Conservation (phyloP, 2,888 invertebrate species). For the Cheilosia vernalis region DNA sequence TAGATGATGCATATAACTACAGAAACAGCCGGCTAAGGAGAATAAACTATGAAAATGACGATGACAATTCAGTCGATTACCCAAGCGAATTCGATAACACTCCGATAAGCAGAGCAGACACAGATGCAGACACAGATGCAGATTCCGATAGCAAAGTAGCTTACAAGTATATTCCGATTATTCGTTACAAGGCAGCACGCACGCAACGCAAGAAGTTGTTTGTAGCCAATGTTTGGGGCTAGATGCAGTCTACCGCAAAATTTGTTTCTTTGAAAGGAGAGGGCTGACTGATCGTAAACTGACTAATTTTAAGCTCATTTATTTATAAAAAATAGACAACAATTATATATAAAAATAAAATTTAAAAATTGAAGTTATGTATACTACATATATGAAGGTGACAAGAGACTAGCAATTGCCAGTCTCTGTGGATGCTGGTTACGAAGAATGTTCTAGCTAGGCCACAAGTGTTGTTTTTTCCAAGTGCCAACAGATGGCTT, state of each 20-base stretch:
- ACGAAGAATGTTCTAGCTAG: too few relatives aligned
- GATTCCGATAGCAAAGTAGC: too few relatives aligned
- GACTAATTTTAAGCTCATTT: too few relatives aligned
- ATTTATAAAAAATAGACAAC: too few relatives aligned
- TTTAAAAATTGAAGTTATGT: too few relatives aligned
- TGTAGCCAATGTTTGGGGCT: slow-evolving; percentile 81
- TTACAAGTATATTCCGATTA: slow-evolving; percentile 76
- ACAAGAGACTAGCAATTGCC: too few relatives aligned
- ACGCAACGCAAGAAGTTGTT: slow-evolving; percentile 81
- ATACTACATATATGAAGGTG: too few relatives aligned
- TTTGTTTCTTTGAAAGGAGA: too few relatives aligned
- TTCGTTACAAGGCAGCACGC: slow-evolving; percentile 78
- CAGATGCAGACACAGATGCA: slow-evolving; percentile 35
- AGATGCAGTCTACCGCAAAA: slow-evolving; percentile 35
- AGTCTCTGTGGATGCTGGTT: too few relatives aligned
- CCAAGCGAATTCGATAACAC: background rate
- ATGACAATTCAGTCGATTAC: slow-evolving; percentile 64
- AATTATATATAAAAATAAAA: too few relatives aligned
- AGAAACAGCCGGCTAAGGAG: slow-evolving; percentile 77
- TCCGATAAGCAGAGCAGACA: slow-evolving; percentile 34
- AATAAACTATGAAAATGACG: slow-evolving; percentile 77
- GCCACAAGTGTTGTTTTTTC: too few relatives aligned
- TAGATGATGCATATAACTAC: slow-evolving; percentile 36
- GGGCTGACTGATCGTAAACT: background rate
- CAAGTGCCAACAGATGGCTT: too few relatives aligned